Conservation (phyloP, 2,797 vertebrate species). For the Onychomys leucogaster region DNA sequence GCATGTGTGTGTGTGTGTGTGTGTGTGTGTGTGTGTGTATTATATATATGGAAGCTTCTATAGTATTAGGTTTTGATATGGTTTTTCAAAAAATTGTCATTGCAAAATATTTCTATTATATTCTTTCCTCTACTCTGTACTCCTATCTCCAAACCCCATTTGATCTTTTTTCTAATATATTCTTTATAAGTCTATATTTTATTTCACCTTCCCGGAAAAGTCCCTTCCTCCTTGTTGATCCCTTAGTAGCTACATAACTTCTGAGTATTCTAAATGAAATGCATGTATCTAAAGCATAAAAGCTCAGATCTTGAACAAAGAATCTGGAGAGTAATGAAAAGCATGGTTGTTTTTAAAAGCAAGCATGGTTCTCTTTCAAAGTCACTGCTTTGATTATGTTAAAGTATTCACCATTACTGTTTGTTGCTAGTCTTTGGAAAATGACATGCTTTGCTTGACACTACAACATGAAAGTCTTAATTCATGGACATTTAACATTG, state of each 20-base stretch:
- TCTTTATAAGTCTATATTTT: neutral
- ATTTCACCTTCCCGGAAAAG: neutral
- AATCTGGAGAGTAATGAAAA: neutral
- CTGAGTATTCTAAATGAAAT: neutral
- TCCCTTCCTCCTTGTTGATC: neutral
- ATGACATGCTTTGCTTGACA: conserved; percentile 2
- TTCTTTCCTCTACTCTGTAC: neutral
- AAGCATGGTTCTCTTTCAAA: neutral
- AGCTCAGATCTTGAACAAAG: neutral
- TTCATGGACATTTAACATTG: conserved; percentile 50
- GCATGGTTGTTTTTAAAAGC: neutral
- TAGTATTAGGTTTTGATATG: too few species aligned
- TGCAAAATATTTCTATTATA: neutral
- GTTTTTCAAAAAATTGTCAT: neutral
- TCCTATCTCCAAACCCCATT: neutral
- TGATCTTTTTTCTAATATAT: neutral
- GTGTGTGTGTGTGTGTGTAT: too few species aligned
- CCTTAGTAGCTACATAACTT: neutral
- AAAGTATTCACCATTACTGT: neutral
- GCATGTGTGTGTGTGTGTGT: too few species aligned
- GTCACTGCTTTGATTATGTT: neutral
- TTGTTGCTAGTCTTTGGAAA: conserved; percentile 12
- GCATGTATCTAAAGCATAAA: too few species aligned
- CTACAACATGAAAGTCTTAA: neutral
- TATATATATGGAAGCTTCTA: too few species aligned